Percentiles rank a stretch among this genome's conserved stretches.
These are phyloP conservation scores for Cheumatopsyche charites DNA, from an alignment of 1,140 invertebrate species.

Conservation along the genomic window DNA sequence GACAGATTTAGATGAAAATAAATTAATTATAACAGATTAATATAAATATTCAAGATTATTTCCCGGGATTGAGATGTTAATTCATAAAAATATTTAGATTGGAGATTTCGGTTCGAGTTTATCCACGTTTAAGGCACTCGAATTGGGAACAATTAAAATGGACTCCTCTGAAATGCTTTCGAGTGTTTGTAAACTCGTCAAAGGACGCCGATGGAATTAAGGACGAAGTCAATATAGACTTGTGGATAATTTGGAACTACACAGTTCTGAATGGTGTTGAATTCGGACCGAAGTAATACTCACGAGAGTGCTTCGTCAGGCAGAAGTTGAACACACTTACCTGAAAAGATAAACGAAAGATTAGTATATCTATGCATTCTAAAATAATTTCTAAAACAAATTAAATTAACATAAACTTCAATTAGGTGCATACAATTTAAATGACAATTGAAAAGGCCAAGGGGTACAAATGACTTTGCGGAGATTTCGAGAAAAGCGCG, in stretches of 20 bases:
- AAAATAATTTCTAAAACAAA: neutral
- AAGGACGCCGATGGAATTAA: constrained; percentile 5
- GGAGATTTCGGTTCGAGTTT: too few relatives aligned
- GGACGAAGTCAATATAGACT: constrained; percentile 1
- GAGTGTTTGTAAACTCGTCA: constrained; percentile 31
- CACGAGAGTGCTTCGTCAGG: neutral
- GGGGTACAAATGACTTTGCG: too few relatives aligned
- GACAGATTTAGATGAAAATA: too few relatives aligned
- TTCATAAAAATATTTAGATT: too few relatives aligned
- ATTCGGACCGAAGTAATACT: neutral
- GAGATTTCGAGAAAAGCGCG: too few relatives aligned
- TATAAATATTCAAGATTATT: too few relatives aligned
- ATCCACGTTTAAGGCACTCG: too few relatives aligned
- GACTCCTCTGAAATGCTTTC: constrained; percentile 1
- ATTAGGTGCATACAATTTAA: too few relatives aligned
- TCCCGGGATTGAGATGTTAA: too few relatives aligned
- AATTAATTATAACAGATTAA: too few relatives aligned
- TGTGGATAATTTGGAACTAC: constrained; percentile 1
- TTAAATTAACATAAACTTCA: too few relatives aligned
- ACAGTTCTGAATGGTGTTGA: neutral
- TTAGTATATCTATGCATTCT: neutral
- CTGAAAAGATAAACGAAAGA: constrained; percentile 5
- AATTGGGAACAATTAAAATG: constrained; percentile 24
- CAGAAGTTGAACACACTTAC: neutral
- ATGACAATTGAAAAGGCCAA: too few relatives aligned